These are phyloP conservation scores for Neotoma lepida DNA, from an alignment of 2,113 vertebrate species.

Conservation along the genomic window DNA sequence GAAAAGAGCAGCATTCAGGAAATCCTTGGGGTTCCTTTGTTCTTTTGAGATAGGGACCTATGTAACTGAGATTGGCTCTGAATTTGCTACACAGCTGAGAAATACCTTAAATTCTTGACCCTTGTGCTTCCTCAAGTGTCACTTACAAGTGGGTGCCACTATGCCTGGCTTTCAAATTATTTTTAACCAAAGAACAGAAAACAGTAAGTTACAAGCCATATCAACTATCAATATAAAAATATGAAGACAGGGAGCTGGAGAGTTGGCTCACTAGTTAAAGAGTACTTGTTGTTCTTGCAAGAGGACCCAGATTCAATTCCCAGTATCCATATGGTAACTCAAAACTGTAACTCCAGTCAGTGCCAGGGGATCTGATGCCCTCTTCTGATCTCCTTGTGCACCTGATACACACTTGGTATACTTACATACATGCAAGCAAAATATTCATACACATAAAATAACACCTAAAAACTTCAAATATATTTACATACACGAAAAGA, in stretches of 20 bases:
- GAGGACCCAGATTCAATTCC: not conserved
- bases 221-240: conserved; percentile 14
- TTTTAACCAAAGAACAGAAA: conserved; percentile 24
- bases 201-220: not conserved
- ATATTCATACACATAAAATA: not conserved
- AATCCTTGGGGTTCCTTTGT: not conserved
- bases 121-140: not conserved
- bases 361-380: not conserved
- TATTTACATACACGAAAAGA: not conserved
- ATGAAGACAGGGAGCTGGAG: not conserved
- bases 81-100: not conserved
- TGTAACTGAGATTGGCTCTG: not conserved
- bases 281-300: not conserved
- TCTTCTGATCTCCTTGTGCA: not conserved
- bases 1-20: not conserved
- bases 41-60: not conserved
- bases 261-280: not conserved
- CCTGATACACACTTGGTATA: no score
- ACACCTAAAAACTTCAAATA: not conserved
- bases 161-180: not conserved
- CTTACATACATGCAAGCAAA: not conserved
- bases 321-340: not conserved
- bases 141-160: not conserved
- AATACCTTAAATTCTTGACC: not conserved
- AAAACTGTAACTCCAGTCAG: not conserved